Percentiles rank a stretch among this genome's conserved stretches.
These are phyloP conservation scores for Ochotona curzoniae DNA, from an alignment of 2,113 vertebrate genomes.

Conservation along the genomic window DNA sequence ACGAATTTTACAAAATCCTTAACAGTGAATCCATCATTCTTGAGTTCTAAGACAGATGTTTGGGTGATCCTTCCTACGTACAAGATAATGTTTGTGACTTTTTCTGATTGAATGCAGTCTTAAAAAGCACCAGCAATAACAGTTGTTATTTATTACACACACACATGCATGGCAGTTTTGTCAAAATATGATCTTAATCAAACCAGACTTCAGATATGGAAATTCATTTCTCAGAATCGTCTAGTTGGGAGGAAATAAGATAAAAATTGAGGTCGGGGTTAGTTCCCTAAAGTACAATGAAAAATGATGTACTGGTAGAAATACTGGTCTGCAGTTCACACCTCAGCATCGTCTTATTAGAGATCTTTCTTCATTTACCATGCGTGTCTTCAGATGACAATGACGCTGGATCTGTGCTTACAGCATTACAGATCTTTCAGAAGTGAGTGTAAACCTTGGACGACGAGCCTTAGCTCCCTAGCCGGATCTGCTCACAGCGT, in stretches of 20 bases:
- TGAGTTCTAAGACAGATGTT: not conserved
- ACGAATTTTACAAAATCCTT: not conserved
- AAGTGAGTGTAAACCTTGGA: not conserved
- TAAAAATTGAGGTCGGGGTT: not conserved
- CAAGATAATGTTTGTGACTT: not conserved
- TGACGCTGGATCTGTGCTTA: not conserved
- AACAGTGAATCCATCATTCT: not conserved
- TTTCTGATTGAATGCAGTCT: not conserved
- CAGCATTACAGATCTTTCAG: not conserved
- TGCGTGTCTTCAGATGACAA: not conserved
- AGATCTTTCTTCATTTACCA: not conserved
- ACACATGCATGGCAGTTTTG: not conserved
- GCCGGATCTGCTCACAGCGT: slow-evolving; percentile 16
- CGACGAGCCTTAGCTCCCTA: not conserved
- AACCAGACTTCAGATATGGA: not conserved
- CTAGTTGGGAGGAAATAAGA: not conserved
- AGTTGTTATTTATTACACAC: not conserved
- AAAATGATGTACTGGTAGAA: slow-evolving; percentile 1
- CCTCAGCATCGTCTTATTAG: not conserved
- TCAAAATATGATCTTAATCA: not conserved
- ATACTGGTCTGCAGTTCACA: not conserved
- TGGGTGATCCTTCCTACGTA: not conserved
- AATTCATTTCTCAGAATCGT: not conserved
- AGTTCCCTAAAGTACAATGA: not conserved
- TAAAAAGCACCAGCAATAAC: not conserved